Evolutionary conservation across 92 coral and sea anemone species (phyloP).

Genomic region (Anthopleura xanthogrammica): DNA sequence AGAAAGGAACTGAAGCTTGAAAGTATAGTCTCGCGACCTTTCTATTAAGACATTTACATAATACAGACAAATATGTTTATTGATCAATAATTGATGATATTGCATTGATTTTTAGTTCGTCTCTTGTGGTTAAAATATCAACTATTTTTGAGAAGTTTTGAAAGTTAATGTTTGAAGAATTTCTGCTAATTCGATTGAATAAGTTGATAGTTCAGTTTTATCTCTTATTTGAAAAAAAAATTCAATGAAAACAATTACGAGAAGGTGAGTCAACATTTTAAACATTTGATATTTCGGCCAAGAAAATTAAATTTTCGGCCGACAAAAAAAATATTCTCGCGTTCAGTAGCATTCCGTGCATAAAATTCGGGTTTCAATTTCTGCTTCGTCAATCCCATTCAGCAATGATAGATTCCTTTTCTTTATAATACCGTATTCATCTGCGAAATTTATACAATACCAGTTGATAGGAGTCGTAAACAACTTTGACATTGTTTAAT

Average conservation of each 20-base stretch:
- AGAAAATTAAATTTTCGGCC: no score
- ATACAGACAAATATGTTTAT: background rate
- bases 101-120: background rate
- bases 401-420: background rate
- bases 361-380: background rate
- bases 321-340: background rate
- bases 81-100: background rate
- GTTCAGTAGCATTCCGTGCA: background rate
- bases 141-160: no score
- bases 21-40: background rate
- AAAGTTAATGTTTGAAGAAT: no score
- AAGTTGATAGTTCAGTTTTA: no score
- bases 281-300: no score
- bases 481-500: background rate
- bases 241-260: no score
- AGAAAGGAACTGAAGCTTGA: background rate
- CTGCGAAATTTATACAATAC: background rate
- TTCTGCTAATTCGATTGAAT: no score
- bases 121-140: background rate
- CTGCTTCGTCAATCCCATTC: background rate
- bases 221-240: no score
- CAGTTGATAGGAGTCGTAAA: background rate
- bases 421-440: background rate
- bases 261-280: no score
- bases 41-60: background rate